phyloP scores from a whole-genome alignment of 2,888 invertebrate species.

The Hoplodrina ambigua region DNA sequence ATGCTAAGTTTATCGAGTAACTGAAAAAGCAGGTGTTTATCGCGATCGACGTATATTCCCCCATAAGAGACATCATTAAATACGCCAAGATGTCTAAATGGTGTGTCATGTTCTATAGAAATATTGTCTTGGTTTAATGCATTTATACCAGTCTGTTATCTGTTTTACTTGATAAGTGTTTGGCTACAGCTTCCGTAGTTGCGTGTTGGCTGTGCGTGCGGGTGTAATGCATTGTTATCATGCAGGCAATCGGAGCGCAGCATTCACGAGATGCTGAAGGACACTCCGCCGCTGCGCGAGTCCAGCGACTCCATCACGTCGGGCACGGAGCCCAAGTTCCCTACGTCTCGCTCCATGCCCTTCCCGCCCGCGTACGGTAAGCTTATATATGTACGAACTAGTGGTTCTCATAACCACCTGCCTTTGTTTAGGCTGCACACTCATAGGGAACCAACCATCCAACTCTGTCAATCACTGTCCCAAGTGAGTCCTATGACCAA shows the following conservation, averaged over 20 bases:
- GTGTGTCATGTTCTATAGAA: constrained; percentile 70
- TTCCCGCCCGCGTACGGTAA: constrained; percentile 92
- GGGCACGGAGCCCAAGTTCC: constrained; percentile 93
- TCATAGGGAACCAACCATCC: neutral
- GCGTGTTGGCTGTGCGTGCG: constrained; percentile 21
- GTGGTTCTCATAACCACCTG: neutral
- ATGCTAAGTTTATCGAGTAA: constrained; percentile 52
- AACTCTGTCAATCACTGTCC: neutral
- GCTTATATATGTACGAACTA: constrained; percentile 14
- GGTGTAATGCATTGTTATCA: constrained; percentile 34
- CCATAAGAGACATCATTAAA: constrained; percentile 18
- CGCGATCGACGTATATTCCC: constrained; percentile 7
- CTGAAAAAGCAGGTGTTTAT: constrained; percentile 20
- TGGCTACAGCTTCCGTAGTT: neutral
- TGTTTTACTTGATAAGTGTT: constrained; percentile 28
- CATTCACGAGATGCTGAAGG: constrained; percentile 96
- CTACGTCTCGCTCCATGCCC: constrained; percentile 93
- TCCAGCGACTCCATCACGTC: constrained; percentile 94
- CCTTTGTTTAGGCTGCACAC: too few relatives aligned
- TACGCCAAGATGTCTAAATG: constrained; percentile 82
- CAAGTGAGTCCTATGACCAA: neutral
- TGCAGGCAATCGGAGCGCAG: constrained; percentile 91
- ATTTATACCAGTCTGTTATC: constrained; percentile 43
- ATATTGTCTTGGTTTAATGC: constrained; percentile 29
- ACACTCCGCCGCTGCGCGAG: constrained; percentile 94